phyloP scores from a whole-genome alignment of 2,113 vertebrate species.

The Centropus bengalensis region DNA sequence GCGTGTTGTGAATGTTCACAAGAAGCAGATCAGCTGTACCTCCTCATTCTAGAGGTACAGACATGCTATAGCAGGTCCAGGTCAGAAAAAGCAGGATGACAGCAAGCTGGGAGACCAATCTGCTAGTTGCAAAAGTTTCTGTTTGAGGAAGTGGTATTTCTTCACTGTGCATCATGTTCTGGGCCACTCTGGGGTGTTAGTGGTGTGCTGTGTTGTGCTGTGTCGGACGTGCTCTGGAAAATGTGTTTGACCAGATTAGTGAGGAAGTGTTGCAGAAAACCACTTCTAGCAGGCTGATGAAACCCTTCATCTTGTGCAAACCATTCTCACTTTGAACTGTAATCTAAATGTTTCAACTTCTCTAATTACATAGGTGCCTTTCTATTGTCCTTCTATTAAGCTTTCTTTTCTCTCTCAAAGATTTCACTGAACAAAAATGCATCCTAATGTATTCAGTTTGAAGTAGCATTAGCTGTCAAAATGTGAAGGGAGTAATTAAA shows the following conservation, averaged over 20 bases:
- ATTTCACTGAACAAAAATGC: not conserved
- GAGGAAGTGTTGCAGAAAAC: not conserved
- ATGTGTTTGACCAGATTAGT: not conserved
- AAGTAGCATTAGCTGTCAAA: not conserved
- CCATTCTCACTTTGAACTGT: not conserved
- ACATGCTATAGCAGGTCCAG: not conserved
- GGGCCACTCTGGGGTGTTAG: not conserved
- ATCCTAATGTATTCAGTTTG: not conserved
- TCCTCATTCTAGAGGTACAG: not conserved
- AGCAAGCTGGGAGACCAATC: not conserved
- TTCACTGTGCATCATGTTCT: not conserved
- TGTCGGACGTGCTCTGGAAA: not conserved
- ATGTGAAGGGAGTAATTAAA: not conserved
- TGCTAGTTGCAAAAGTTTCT: not conserved
- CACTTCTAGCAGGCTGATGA: not conserved
- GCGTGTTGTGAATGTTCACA: not conserved
- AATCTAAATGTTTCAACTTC: not conserved
- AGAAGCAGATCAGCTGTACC: not conserved
- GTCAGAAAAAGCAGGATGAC: not conserved
- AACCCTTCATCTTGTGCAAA: not conserved
- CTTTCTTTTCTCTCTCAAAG: not conserved
- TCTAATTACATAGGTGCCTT: not conserved
- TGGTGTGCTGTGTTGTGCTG: accelerated
- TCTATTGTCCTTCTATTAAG: not conserved
- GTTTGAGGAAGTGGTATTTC: not conserved